Evolutionary conservation across 1,140 invertebrate species (phyloP).

Genomic region (Anoplophora glabripennis): DNA sequence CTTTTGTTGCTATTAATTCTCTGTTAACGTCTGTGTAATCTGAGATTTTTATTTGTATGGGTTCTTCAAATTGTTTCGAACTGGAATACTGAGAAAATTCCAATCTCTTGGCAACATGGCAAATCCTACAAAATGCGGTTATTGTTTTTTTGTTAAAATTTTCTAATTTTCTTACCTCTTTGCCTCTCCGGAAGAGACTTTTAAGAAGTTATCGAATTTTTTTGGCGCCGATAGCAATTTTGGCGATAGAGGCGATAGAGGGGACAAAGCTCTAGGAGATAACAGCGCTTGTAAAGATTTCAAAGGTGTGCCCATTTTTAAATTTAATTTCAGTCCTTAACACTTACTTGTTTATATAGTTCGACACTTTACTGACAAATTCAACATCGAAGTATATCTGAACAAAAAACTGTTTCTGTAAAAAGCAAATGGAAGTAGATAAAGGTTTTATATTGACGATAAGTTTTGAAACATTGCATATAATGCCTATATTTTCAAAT

Average conservation of each 20-base stretch:
- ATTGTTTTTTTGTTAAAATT: not conserved
- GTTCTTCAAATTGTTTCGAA: not conserved
- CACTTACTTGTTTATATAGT: too few species aligned
- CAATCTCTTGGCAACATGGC: not conserved
- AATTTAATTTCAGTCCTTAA: too few species aligned
- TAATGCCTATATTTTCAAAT: too few species aligned
- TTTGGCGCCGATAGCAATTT: not conserved
- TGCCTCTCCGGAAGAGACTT: not conserved
- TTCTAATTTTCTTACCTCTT: not conserved
- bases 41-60: conserved; percentile 9
- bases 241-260: conserved; percentile 1
- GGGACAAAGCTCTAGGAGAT: conserved; percentile 14
- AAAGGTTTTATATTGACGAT: too few species aligned
- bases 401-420: too few species aligned
- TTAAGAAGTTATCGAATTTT: not conserved
- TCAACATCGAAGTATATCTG: too few species aligned
- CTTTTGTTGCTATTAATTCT: conserved; percentile 5
- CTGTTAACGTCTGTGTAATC: conserved; percentile 4
- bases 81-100: not conserved
- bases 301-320: conserved; percentile 18
- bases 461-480: too few species aligned
- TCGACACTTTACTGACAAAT: too few species aligned
- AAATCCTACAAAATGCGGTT: not conserved
- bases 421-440: too few species aligned
- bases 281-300: conserved; percentile 13